phyloP scores from a whole-genome alignment of 2,113 vertebrate genomes.

The Muntiacus muntjak region DNA sequence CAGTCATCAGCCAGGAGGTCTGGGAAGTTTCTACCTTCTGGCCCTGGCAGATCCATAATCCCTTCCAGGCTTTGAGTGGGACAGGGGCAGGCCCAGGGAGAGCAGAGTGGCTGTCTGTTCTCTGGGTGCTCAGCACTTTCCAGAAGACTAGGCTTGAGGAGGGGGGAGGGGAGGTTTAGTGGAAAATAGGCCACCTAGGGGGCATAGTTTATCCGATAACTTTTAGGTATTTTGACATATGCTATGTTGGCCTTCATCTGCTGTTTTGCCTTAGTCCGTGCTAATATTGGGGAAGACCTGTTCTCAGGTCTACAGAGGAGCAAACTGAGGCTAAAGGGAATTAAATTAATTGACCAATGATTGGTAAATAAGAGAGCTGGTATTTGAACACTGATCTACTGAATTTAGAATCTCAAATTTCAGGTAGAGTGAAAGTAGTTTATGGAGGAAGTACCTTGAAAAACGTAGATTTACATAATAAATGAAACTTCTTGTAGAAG shows the following conservation, averaged over 20 bases:
- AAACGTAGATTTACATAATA: neutral
- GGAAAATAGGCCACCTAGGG: neutral
- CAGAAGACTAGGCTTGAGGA: neutral
- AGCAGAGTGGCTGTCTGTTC: neutral
- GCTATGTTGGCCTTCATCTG: neutral
- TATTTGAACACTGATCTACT: neutral
- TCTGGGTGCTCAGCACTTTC: neutral
- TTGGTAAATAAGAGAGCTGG: neutral
- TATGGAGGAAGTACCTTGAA: neutral
- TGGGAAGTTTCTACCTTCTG: neutral
- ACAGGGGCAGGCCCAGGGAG: neutral
- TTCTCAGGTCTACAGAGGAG: neutral
- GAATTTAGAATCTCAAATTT: neutral
- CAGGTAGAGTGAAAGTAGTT: neutral
- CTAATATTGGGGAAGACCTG: neutral
- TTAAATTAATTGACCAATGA: neutral
- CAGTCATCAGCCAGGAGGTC: neutral
- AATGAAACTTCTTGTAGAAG: neutral
- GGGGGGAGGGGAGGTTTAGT: too few relatives aligned
- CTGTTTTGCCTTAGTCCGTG: neutral
- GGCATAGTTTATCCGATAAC: neutral
- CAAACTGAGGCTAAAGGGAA: neutral
- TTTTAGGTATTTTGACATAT: neutral
- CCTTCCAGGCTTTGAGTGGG: neutral
- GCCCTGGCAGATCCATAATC: neutral